Percentiles rank a stretch among this genome's conserved stretches.
These are phyloP conservation scores for Anthoscopus minutus DNA, from an alignment of 2,113 vertebrate species.

Conservation along the genomic window DNA sequence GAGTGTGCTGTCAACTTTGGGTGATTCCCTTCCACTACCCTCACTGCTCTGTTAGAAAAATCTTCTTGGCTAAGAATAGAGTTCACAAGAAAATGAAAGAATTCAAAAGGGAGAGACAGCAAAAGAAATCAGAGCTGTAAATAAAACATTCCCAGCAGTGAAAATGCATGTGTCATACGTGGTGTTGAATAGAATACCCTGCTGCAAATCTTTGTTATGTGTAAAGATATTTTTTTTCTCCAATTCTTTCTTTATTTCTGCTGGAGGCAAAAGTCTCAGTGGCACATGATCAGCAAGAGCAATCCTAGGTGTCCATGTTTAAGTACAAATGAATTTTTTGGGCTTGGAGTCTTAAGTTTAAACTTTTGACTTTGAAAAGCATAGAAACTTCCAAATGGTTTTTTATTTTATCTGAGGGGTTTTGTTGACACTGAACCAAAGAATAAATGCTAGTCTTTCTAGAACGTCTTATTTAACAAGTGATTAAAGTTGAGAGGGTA, in stretches of 20 bases:
- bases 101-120: neutral
- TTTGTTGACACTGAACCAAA: neutral
- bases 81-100: neutral
- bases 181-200: neutral
- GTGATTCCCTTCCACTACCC: neutral
- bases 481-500: neutral
- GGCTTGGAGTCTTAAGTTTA: neutral
- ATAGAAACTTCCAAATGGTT: neutral
- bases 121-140: neutral
- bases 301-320: neutral
- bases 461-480: neutral
- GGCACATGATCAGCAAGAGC: neutral
- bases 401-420: neutral
- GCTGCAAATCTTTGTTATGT: neutral
- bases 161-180: neutral
- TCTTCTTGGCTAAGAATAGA: neutral
- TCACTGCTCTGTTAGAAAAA: neutral
- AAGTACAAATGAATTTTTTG: neutral
- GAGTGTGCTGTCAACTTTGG: neutral
- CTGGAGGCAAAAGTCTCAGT: neutral
- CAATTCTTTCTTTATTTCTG: neutral
- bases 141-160: neutral
- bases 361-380: neutral
- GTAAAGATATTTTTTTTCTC: neutral
- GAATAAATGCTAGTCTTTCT: neutral